Base-by-base conservation (phyloP, 2,113 vertebrate genomes). In the Xiphias gladius region DNA sequence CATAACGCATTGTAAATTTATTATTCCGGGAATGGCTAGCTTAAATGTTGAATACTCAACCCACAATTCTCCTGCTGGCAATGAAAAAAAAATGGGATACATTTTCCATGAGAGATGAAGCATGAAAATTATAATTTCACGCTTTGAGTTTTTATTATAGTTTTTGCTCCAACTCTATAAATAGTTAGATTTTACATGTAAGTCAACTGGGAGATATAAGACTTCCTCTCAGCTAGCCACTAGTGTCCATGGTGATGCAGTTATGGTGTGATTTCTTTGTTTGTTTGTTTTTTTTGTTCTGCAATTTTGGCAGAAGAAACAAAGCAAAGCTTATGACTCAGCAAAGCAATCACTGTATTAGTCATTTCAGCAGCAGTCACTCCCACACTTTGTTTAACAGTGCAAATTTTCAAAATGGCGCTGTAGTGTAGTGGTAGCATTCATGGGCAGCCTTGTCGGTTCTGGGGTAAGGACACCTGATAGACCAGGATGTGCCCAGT, bases 391-490 rank as follows among this genome's bases (percentile, higher is more conserved):
- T 83, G 83, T 85, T 87, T 58, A 85, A 88, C 37, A 26, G 85
- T 35, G 82, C 73, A 89, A 82, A 91, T 89, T 87, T 85, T 85
- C 68, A 52, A 87, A 90, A 88, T 88, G 88, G 86, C 57, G 62
- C 43, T n/a, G 14, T 70, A 64, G 70, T 76, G 80, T 70, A 72
- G 80, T 35, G 22, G 65, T 67, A 77, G 65, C 48, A 50, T 57
- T 84, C 58, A 71, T 28, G 82, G 88, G 75, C 78, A 76, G 62
- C 19, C 54, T 22, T 79, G 80, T 89, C 82, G 62, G 73, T 69
- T 80, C 52, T 69, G 79, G 46, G 82, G 77, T 72, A 81, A 84
- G 61, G 32, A 54, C 24, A 80, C 63, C 48, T 50, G 75, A 62
- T 48, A 16, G 54, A 88, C 30, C 19, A 10, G 76, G 55, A 67